Conservation (phyloP, 2,888 invertebrate genomes). For the Patella caerulea region DNA sequence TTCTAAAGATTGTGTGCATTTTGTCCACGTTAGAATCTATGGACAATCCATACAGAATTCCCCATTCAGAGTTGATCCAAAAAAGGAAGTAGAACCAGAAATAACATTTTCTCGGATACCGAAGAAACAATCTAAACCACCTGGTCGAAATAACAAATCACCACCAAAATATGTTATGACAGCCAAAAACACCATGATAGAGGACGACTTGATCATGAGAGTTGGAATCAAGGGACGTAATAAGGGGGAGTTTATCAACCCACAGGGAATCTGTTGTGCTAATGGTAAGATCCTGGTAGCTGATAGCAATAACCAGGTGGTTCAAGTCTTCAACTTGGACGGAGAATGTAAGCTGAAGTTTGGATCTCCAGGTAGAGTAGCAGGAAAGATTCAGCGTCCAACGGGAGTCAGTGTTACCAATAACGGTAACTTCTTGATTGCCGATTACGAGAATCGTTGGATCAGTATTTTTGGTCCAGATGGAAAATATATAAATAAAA, state of each 20-base stretch:
- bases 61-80: constrained; percentile 71
- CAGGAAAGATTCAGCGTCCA: constrained; percentile 74
- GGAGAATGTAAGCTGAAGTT: constrained; percentile 73
- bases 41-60: constrained; percentile 72
- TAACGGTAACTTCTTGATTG: constrained; percentile 73
- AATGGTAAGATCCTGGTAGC: constrained; percentile 72
- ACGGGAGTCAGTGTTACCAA: constrained; percentile 73
- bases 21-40: constrained; percentile 70
- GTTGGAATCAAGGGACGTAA: constrained; percentile 73
- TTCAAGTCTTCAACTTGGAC: constrained; percentile 68
- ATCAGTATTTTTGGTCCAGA: constrained; percentile 73
- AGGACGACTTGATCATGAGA: constrained; percentile 73
- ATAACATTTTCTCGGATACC: too few relatives aligned
- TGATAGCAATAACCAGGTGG: constrained; percentile 74
- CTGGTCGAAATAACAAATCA: too few relatives aligned
- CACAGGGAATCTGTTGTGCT: constrained; percentile 73
- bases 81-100: too few relatives aligned
- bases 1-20: constrained; percentile 70
- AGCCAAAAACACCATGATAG: constrained; percentile 63
- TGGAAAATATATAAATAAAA: constrained; percentile 73
- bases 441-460: constrained; percentile 76
- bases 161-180: too few relatives aligned
- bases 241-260: constrained; percentile 75
- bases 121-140: too few relatives aligned
- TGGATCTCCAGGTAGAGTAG: constrained; percentile 72